These are phyloP conservation scores for Rhombomys opimus DNA, from an alignment of 2,113 vertebrate species.

Conservation along the genomic window DNA sequence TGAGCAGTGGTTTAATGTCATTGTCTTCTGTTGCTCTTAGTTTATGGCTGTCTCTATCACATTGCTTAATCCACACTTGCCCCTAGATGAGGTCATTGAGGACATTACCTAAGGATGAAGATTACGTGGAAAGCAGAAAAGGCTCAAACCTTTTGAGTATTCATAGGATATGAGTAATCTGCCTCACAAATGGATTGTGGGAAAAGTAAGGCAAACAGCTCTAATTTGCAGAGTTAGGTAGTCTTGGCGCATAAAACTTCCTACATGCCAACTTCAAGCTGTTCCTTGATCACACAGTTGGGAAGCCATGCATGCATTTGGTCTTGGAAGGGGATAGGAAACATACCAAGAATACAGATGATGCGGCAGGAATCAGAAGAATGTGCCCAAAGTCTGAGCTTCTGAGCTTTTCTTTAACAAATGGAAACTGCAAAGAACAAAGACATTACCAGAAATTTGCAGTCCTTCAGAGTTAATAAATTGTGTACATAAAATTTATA, in stretches of 20 bases:
- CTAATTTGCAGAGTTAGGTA: neutral
- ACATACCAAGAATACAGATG: neutral
- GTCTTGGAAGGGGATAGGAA: neutral
- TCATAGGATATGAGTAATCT: neutral
- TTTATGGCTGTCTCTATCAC: neutral
- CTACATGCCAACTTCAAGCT: neutral
- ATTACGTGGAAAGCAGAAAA: neutral
- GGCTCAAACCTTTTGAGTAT: neutral
- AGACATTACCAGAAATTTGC: neutral
- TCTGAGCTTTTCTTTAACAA: neutral
- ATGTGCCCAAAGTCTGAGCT: neutral
- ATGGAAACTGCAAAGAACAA: neutral
- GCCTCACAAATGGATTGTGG: neutral
- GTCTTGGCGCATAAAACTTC: neutral
- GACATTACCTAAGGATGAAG: neutral
- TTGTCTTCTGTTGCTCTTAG: neutral
- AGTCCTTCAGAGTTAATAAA: neutral
- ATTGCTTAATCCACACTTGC: neutral
- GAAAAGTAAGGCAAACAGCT: neutral
- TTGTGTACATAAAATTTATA: neutral
- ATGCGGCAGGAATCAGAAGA: no score
- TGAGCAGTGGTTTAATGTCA: neutral
- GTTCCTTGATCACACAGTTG: neutral
- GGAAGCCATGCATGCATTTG: neutral
- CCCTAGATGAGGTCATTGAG: neutral